phyloP scores from a whole-genome alignment of 2,888 invertebrate species.

The Platypus cylindrus region DNA sequence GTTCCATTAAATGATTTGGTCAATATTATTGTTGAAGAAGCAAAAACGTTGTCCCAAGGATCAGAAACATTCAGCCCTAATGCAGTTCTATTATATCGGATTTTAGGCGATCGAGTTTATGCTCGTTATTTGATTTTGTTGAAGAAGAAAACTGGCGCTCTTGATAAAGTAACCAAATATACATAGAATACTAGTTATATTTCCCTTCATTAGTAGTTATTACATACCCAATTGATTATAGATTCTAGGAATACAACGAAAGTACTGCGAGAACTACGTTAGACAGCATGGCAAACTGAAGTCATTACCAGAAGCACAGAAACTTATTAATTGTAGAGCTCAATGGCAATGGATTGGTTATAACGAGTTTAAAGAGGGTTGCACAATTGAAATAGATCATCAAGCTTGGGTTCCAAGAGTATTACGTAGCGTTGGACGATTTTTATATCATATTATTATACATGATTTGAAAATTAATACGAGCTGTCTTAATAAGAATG shows the following conservation, averaged over 20 bases:
- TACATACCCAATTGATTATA: slow-evolving; percentile 27
- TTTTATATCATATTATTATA: slow-evolving; percentile 76
- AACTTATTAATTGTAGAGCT: slow-evolving; percentile 45
- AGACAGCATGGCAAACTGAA: slow-evolving; percentile 20
- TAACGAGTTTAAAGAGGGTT: slow-evolving; percentile 23
- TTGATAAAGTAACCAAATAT: slow-evolving; percentile 44
- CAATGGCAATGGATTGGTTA: slow-evolving; percentile 59
- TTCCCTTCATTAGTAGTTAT: slow-evolving; percentile 20
- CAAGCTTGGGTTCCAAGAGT: slow-evolving; percentile 55
- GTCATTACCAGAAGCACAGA: slow-evolving; percentile 22
- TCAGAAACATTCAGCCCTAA: slow-evolving; percentile 71
- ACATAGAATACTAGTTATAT: neutral
- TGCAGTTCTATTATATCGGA: slow-evolving; percentile 47
- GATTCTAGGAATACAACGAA: too few relatives aligned
- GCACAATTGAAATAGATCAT: slow-evolving; percentile 32
- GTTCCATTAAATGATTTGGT: slow-evolving; percentile 38
- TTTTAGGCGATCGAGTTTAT: slow-evolving; percentile 58
- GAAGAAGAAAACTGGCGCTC: slow-evolving; percentile 50
- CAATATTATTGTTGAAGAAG: slow-evolving; percentile 54
- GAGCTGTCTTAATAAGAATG: slow-evolving; percentile 49
- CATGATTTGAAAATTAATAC: slow-evolving; percentile 74
- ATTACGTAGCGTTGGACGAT: slow-evolving; percentile 58
- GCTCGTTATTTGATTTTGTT: slow-evolving; percentile 52
- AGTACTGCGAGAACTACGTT: slow-evolving; percentile 28
- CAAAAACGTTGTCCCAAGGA: slow-evolving; percentile 56